These are phyloP conservation scores for Pteria penguin DNA, from an alignment of 2,888 invertebrate species.

Conservation along the genomic window DNA sequence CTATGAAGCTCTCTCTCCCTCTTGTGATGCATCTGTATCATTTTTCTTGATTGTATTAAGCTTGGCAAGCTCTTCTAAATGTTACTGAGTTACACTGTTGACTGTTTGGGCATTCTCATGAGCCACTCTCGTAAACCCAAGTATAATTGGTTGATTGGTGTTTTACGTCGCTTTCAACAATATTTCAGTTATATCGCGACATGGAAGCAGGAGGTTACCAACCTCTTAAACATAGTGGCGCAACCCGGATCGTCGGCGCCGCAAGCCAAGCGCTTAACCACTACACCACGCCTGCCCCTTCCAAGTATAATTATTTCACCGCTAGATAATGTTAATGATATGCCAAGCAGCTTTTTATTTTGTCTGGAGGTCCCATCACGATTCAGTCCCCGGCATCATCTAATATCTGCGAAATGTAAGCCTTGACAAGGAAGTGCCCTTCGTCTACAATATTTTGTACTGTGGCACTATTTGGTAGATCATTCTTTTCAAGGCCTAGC, in stretches of 20 bases:
- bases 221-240: no score
- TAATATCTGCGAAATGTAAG: not conserved
- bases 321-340: not conserved
- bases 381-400: not conserved
- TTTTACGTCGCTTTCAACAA: no score
- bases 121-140: slow-evolving; percentile 10
- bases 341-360: not conserved
- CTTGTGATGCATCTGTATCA: no score
- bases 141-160: no score
- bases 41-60: slow-evolving; percentile 16
- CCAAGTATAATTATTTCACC: slow-evolving; percentile 1
- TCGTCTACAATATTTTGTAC: slow-evolving; percentile 34
- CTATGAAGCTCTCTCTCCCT: no score
- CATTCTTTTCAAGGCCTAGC: slow-evolving; percentile 16
- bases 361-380: not conserved
- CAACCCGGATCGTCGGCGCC: no score
- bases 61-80: not conserved
- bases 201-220: no score
- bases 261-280: no score
- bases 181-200: no score
- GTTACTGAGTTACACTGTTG: not conserved
- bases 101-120: slow-evolving; percentile 20
- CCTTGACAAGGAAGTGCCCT: slow-evolving; percentile 10
- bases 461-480: slow-evolving; percentile 21
- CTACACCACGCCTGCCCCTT: no score